Base-by-base conservation (phyloP, 2,797 vertebrate species). In the Neopelma chrysocephalum region DNA sequence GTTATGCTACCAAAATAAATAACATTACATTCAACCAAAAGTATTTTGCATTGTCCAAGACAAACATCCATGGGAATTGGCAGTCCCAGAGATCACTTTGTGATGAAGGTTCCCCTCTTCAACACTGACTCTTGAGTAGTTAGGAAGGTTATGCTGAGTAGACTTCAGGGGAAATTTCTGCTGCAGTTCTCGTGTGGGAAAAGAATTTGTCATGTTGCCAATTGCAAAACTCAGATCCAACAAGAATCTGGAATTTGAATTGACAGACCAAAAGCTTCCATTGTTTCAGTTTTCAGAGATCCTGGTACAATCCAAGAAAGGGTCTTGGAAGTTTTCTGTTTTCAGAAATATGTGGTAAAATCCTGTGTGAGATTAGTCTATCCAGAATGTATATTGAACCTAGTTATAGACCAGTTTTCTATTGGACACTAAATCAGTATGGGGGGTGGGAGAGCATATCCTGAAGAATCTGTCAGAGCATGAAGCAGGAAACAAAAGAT, bases 361-460 rank as follows among this genome's bases (percentile, higher is more conserved):
- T 75, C 22, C 56, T 47, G 21, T 64, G 34, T 60, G 71, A 64
- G 26, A 25, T 77, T 5, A 23, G 15, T 71, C 38, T 84, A 7
- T 17, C 11, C 32, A 73, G 60, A 61, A 20, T 36, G 42, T 34
- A 15, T 54, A 11, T 36, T 77, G 66, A 77, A 71, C 19, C 25
- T 54, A 53, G 18, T 27, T 89, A 45, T 8, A 38, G n/a, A 60
- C 18, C 20, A 60, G 13, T 58, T 68, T 85, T 85, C 21, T 64
- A 3, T 62, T 57, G 45, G 45, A 47, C 15, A 3, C n/a, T 32
- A 6, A 42, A 61, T 70, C 40, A 66, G 11, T 69, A 19, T 34
- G 1, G 1, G 13, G 12, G 5, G 2, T n/a, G 26, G 17, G 29
- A 18, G 45, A 17, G 3, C 0, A 0, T 54, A 25, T 71, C 20